Evolutionary conservation across 2,797 vertebrate species (phyloP).

Genomic region (Crocidura indochinensis): DNA sequence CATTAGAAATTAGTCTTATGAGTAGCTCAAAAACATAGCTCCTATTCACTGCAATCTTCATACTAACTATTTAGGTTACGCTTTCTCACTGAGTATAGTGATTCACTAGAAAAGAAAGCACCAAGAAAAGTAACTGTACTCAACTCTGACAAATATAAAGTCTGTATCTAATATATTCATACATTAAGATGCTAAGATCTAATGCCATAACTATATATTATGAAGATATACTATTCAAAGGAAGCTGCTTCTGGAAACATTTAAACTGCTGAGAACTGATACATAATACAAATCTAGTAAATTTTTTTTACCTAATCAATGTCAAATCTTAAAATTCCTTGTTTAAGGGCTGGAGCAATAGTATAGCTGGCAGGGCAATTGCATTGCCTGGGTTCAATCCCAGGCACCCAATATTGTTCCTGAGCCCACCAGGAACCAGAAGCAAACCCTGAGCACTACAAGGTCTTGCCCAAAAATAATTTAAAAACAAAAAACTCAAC

Average conservation of each 20-base stretch:
- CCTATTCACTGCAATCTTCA: fast-evolving
- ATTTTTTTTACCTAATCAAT: conserved; percentile 17
- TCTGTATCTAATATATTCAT: background rate
- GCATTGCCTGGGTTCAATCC: too few relatives aligned
- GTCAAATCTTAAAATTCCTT: background rate
- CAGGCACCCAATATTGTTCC: too few relatives aligned
- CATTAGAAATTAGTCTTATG: background rate
- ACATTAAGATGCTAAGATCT: background rate
- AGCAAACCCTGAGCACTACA: too few relatives aligned
- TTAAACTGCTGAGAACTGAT: background rate
- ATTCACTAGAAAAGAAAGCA: background rate
- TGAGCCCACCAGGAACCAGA: too few relatives aligned
- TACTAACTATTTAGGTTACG: fast-evolving
- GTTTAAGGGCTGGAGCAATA: too few relatives aligned
- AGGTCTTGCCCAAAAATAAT: too few relatives aligned
- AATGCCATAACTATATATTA: background rate
- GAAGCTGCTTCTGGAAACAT: background rate
- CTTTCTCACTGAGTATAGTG: fast-evolving
- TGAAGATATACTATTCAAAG: background rate
- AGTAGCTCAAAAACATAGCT: too few relatives aligned
- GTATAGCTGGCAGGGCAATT: too few relatives aligned
- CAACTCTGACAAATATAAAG: background rate
- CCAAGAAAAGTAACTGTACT: background rate
- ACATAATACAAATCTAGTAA: background rate
- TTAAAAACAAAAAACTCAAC: background rate